Evolutionary conservation across 2,113 vertebrate genomes (phyloP).

Genomic region (Plotosus lineatus): DNA sequence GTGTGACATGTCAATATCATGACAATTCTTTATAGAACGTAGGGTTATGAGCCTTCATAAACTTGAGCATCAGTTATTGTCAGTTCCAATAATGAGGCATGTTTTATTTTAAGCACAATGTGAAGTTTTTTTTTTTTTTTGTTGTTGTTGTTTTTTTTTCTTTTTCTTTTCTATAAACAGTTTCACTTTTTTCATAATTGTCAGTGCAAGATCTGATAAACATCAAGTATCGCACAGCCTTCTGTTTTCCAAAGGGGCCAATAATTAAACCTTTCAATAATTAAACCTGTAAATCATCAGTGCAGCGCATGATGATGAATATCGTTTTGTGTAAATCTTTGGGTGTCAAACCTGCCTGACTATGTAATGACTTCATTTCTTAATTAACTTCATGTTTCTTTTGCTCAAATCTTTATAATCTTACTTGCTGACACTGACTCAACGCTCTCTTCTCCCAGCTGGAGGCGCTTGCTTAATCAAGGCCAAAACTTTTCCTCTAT

Average conservation of each 20-base stretch:
- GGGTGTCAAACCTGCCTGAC: background rate
- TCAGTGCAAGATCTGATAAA: background rate
- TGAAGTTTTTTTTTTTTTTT: too few species aligned
- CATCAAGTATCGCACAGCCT: background rate
- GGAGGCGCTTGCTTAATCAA: conserved; percentile 23
- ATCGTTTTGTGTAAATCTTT: conserved; percentile 4
- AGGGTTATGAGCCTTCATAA: too few species aligned
- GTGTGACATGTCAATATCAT: too few species aligned
- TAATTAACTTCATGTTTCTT: conserved; percentile 20
- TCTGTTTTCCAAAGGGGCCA: background rate
- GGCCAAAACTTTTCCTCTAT: conserved; percentile 9
- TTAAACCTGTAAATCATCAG: conserved; percentile 8
- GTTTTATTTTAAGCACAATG: too few species aligned
- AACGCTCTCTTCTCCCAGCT: background rate
- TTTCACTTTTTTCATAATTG: background rate
- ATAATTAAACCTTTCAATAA: conserved; percentile 6
- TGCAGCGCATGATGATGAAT: background rate
- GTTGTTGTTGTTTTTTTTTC: background rate
- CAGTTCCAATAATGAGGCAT: too few species aligned
- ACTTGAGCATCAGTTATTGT: too few species aligned
- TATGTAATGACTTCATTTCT: conserved; percentile 10
- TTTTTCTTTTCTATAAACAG: background rate
- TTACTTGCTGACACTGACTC: background rate
- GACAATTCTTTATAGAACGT: too few species aligned
- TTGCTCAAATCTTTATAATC: conserved; percentile 28